Evolutionary conservation across 2,888 invertebrate species (phyloP).

Genomic region (Lasioglossum leucozonium): DNA sequence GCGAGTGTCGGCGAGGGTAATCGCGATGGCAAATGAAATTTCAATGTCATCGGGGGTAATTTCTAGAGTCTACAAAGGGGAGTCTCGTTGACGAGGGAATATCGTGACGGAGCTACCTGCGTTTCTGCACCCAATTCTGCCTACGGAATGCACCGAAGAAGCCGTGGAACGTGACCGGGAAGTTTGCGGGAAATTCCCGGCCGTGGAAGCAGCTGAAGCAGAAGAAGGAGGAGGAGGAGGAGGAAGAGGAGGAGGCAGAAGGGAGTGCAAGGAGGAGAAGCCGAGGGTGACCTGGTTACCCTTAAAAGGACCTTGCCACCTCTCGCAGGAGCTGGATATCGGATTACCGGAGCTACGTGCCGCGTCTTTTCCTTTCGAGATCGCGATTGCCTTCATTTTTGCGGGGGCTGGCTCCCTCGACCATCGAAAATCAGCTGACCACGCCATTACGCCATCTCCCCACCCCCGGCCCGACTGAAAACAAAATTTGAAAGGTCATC

Average conservation of each 20-base stretch:
- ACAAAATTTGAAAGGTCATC: not conserved
- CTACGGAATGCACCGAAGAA: constrained; percentile 36
- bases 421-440: not conserved
- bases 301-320: constrained; percentile 64
- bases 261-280: constrained; percentile 37
- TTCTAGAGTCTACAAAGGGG: not conserved
- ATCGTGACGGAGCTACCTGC: constrained; percentile 20
- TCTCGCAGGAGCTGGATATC: constrained; percentile 55
- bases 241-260: constrained; percentile 16
- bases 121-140: constrained; percentile 28
- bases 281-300: constrained; percentile 69
- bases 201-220: constrained; percentile 28
- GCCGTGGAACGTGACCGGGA: constrained; percentile 44
- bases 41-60: not conserved
- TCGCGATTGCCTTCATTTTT: not conserved
- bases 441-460: not conserved
- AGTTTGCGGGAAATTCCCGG: constrained; percentile 45
- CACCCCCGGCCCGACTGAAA: not conserved
- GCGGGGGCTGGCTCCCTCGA: not conserved
- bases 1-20: not conserved
- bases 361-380: constrained; percentile 22
- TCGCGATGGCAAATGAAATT: not conserved
- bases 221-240: constrained; percentile 30
- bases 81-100: not conserved
- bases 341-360: constrained; percentile 51